Conservation (phyloP, 2,113 vertebrate species). For the Pongo abelii region DNA sequence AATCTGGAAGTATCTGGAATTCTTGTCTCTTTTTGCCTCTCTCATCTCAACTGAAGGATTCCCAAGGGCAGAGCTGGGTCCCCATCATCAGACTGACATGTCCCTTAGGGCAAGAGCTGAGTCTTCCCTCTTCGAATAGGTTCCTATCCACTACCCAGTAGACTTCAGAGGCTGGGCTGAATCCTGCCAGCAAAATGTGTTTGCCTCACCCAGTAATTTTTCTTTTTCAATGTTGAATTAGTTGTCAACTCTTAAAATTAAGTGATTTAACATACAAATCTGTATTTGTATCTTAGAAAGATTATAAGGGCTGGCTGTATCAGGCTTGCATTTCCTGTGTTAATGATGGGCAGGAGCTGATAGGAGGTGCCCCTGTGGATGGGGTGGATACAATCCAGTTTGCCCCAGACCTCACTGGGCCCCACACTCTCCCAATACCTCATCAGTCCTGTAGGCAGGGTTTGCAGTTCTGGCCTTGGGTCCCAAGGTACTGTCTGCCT, state of each 20-base stretch:
- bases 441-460: fast-evolving
- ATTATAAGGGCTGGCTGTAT: fast-evolving
- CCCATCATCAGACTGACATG: neutral
- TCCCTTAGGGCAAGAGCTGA: neutral
- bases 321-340: fast-evolving
- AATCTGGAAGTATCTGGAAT: neutral
- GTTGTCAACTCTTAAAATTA: neutral
- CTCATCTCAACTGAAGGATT: too few species aligned
- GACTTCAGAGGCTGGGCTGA: neutral
- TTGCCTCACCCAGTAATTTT: neutral
- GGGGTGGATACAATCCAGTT: fast-evolving
- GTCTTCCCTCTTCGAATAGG: neutral
- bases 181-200: neutral
- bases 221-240: neutral
- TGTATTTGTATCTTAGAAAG: neutral
- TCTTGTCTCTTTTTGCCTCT: neutral
- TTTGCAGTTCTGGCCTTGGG: fast-evolving
- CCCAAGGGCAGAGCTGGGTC: neutral
- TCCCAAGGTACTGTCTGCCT: neutral
- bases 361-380: fast-evolving
- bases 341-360: fast-evolving
- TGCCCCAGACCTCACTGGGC: fast-evolving
- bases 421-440: fast-evolving
- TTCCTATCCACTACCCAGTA: fast-evolving
- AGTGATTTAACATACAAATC: neutral